Evolutionary conservation across 1,140 invertebrate species (phyloP).

Genomic region (Drosophila bifasciata): DNA sequence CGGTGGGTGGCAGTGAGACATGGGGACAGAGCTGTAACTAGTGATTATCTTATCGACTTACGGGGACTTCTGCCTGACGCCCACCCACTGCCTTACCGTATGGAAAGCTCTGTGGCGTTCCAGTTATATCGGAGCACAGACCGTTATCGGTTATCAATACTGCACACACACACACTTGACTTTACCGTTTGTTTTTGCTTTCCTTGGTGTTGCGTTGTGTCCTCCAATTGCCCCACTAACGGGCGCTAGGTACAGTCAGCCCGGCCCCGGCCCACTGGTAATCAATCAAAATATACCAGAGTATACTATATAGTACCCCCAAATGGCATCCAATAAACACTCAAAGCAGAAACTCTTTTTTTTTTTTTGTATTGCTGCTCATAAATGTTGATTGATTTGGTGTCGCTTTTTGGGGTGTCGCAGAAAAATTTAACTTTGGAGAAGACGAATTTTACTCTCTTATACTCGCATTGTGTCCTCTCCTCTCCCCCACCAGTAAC

Average conservation of each 20-base stretch:
- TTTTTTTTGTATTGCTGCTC: conserved; percentile 30
- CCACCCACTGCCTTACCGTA: background rate
- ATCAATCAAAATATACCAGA: conserved; percentile 49
- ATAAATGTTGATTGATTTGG: conserved; percentile 58
- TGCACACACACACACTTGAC: conserved; percentile 35
- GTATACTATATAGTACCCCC: conserved; percentile 19
- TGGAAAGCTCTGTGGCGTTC: conserved; percentile 33
- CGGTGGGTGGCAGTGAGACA: background rate
- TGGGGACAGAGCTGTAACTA: conserved; percentile 12
- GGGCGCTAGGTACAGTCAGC: conserved; percentile 32
- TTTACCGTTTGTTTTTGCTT: conserved; percentile 4
- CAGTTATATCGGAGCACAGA: conserved; percentile 36
- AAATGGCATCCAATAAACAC: conserved; percentile 52
- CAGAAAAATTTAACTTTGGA: conserved; percentile 32
- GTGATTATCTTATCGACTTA: conserved; percentile 40
- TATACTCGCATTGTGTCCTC: background rate
- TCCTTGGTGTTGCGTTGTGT: conserved; percentile 9
- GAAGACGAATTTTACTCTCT: conserved; percentile 22
- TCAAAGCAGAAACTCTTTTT: conserved; percentile 34
- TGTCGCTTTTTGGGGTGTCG: background rate
- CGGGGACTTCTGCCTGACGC: conserved; percentile 1
- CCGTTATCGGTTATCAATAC: conserved; percentile 45
- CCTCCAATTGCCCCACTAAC: conserved; percentile 40
- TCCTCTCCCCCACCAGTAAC: background rate
- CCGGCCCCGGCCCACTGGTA: conserved; percentile 3